Base-by-base conservation (phyloP, 2,113 vertebrate genomes). In the Zapus hudsonius region DNA sequence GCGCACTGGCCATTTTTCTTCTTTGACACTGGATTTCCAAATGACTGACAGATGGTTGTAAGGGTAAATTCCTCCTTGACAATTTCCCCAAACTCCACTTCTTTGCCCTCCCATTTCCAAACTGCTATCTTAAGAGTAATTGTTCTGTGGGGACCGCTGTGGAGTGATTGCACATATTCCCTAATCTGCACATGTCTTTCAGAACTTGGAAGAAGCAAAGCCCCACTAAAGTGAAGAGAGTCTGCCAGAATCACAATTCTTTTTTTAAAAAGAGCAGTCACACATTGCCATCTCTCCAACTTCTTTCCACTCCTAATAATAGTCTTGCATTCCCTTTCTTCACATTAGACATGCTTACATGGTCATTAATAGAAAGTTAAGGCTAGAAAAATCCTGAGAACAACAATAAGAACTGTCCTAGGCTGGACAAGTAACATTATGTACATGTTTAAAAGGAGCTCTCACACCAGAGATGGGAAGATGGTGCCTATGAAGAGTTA, bases 151-250 rank as follows among this genome's bases (percentile, higher is more conserved):
- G 44, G 69, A 70, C 82, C 78, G 87, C n/a, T 82, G n/a, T 27
- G 82, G 52, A 63, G 83, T 84, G 73, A 76, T 79, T 94, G n/a
- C 36, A 89, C 36, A 64, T 59, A 63, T 38, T 94, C 84, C 94
- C 61, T 94, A 85, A 94, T 95, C 94, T 94, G 73, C 78, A 94
- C 91, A 59, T 90, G 94, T 92, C 87, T 94, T 92, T 93, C 55
- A 92, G 66, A 94, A 63, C 55, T 82, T 59, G 78, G 25, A 94
- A 91, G 83, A 95, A 91, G 91, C 67, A 33, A 95, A 95, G 79
- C 85, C 6, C 9, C 64, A 31, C 31, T 83, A 11, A 92, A 66
- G 27, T 94, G 59, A 27, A 95, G 13, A 92, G 75, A 92, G 10
- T 79, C 87, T 96, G 67, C 59, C 64, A 94, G 76, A 92, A 92